phyloP scores from a whole-genome alignment of 2,113 vertebrate genomes.

The Ciconia stormi region DNA sequence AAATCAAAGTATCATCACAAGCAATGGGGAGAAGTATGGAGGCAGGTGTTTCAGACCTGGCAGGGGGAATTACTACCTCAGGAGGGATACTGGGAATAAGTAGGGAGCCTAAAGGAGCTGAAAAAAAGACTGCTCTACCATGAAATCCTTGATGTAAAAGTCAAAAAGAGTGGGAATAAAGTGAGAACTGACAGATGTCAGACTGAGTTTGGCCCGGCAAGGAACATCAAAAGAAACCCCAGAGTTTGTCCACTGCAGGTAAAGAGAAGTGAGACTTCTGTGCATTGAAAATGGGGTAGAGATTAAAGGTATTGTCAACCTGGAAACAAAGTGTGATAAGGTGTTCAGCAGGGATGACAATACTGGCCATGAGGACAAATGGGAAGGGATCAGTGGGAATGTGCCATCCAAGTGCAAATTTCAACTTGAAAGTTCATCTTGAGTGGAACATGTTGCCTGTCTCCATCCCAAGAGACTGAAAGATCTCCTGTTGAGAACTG shows the following conservation, averaged over 20 bases:
- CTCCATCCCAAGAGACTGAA: background rate
- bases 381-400: background rate
- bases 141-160: background rate
- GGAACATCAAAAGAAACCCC: background rate
- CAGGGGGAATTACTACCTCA: background rate
- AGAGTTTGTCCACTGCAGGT: background rate
- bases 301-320: background rate
- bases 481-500: background rate
- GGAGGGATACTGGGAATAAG: background rate
- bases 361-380: background rate
- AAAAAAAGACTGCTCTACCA: background rate
- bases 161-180: background rate
- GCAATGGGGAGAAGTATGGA: background rate
- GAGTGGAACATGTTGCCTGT: background rate
- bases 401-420: background rate
- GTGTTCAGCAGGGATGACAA: background rate
- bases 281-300: background rate
- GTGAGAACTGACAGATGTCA: background rate
- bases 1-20: background rate
- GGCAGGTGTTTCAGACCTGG: background rate
- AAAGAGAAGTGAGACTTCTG: background rate
- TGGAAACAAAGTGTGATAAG: background rate
- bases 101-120: background rate
- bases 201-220: background rate
- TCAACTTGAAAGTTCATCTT: background rate